These are phyloP conservation scores for Sus cebifrons DNA, from an alignment of 2,797 vertebrate genomes.

Conservation along the genomic window DNA sequence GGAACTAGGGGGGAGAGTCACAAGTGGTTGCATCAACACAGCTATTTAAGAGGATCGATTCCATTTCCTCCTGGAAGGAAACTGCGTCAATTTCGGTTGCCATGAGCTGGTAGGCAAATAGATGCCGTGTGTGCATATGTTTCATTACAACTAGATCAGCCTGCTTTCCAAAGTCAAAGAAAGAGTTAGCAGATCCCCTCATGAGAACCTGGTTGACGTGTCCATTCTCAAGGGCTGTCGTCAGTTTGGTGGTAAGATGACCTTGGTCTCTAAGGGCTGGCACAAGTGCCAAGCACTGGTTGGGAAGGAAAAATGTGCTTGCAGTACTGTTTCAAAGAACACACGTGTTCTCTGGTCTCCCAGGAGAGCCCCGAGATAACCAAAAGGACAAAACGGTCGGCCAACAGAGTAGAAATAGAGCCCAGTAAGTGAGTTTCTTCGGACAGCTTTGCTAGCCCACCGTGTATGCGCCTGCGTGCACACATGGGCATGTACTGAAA, in stretches of 20 bases:
- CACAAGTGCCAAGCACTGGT: rapidly evolving
- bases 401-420: background rate
- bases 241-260: background rate
- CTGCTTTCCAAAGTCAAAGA: background rate
- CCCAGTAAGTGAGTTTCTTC: background rate
- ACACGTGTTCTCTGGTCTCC: background rate
- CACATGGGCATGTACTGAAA: background rate
- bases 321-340: background rate
- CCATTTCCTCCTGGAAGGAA: background rate
- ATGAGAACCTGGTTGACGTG: background rate
- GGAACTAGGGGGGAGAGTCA: background rate
- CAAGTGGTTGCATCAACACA: background rate
- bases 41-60: background rate
- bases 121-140: rapidly evolving
- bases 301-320: background rate
- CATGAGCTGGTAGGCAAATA: background rate
- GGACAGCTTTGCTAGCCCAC: background rate
- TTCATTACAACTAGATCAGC: background rate
- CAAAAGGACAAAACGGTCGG: background rate
- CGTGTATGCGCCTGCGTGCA: too few relatives aligned
- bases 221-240: background rate
- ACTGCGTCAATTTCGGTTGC: background rate
- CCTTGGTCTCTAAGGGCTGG: rapidly evolving
- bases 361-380: background rate
- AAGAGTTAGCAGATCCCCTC: background rate